Percentiles rank a stretch among this genome's conserved stretches.
phyloP scores from a whole-genome alignment of 1,140 invertebrate genomes.

The Bombus superbus region DNA sequence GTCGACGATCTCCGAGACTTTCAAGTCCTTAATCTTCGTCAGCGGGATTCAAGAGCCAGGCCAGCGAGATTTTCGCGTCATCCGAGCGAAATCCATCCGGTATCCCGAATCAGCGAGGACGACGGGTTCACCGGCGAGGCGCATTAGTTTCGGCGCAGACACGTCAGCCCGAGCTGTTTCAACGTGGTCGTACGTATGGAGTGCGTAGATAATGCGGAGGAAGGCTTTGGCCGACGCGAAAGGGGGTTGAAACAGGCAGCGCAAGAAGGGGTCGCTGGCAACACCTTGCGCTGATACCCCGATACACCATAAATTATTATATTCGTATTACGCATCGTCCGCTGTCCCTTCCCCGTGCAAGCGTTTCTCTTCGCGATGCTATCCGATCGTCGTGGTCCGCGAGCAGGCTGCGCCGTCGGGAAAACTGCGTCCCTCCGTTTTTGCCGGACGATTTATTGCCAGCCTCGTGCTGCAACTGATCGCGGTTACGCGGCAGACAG shows the following conservation, averaged over 20 bases:
- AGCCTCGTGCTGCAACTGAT: slow-evolving; percentile 61
- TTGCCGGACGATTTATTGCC: slow-evolving; percentile 68
- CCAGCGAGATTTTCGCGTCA: slow-evolving; percentile 28
- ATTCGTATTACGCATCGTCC: slow-evolving; percentile 67
- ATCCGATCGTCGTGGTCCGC: not conserved
- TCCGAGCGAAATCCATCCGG: not conserved
- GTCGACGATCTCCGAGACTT: not conserved
- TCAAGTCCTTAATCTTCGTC: not conserved
- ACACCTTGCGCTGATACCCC: slow-evolving; percentile 74
- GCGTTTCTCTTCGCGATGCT: slow-evolving; percentile 17
- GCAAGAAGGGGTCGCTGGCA: slow-evolving; percentile 59
- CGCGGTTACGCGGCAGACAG: slow-evolving; percentile 58
- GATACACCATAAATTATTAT: slow-evolving; percentile 76
- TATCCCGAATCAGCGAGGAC: not conserved
- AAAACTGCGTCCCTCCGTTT: slow-evolving; percentile 63
- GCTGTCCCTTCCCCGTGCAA: not conserved
- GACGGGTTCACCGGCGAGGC: slow-evolving; percentile 27
- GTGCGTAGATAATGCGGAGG: slow-evolving; percentile 69
- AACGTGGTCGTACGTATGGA: slow-evolving; percentile 54
- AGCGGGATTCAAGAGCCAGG: not conserved
- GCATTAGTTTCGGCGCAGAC: slow-evolving; percentile 64
- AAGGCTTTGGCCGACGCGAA: slow-evolving; percentile 6
- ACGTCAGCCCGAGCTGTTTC: slow-evolving; percentile 65
- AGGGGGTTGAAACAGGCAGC: slow-evolving; percentile 4
- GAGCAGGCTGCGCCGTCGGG: slow-evolving; percentile 12